Evolutionary conservation across 2,888 invertebrate genomes (phyloP), one percentile per base, ranked within the genome.

Genomic region (Aphodius granarius): DNA sequence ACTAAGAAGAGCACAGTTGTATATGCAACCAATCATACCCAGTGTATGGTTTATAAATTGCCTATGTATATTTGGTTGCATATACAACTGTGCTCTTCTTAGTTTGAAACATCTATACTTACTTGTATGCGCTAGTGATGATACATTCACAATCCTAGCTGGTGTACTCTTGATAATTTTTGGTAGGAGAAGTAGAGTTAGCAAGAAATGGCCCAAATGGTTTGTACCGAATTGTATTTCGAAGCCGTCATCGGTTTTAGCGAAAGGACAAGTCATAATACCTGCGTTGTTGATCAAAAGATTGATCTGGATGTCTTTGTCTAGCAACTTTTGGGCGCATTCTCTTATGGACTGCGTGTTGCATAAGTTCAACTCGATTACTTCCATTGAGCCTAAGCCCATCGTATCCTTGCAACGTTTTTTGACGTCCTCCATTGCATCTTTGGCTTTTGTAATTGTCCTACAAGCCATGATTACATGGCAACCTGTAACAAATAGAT

Each of bases 281-380:
- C 93, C 94, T 5, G 92, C 93, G 84, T 93, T 93, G 81, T 93
- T 93, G 1, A 93, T 90, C 0, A 93, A 87, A 75, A 93, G 88
- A 80, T 93, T 90, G 9, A 93, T 88, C 73, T 89, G 88, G 0
- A 83, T 22, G 81, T 91, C 89, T 4, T 86, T 88, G 23, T 85
- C 83, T 16, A 89, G 78, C 71, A 89, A 81, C 92, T 91, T 89
- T 66, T 83, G 78, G 1, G 87, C 87, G 77, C 88, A 88, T 73
- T 84, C 79, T 63, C 86, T 81, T 0, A 89, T 84, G 0, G 88
- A 88, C 19, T 81, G 78, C 62, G 88, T 79, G 63, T 86, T 87
- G 15, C 81, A 76, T 9, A 88, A 81, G 79, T 88, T 86, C 43
- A 91, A 80, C 78, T 88, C 83, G 76, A 87, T 86, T 0, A 89